Evolutionary conservation across 2,113 vertebrate species (phyloP), one percentile per base, ranked within the genome.

Genomic region (Neomonachus schauinslandi): DNA sequence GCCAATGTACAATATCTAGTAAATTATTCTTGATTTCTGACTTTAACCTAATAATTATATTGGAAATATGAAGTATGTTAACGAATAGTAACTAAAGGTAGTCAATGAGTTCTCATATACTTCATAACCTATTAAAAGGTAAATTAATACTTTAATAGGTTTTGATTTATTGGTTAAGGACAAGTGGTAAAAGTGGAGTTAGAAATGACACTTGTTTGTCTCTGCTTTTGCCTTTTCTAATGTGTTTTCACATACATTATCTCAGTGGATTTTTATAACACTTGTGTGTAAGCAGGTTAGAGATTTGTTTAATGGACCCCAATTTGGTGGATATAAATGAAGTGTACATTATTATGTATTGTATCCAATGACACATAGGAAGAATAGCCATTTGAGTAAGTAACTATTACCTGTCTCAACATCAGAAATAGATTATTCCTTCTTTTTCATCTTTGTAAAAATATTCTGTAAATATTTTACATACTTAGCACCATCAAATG

Each of bases 181-280:
- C 53, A 88, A 96, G 28, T 39, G 83, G 92, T 67, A 59, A 91
- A 88, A 95, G 26, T 61, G 4, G 46, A 84, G 28, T 63, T 89
- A 82, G 63, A 91, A 87, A 22, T 93, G 9, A 85, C 18, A 71
- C 39, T 83, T 46, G 31, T 88, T 83, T 46, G 24, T 89, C n/a
- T 86, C 18, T 96, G 76, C 33, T 79, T 93, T 97, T 84, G 42
- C 15, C 72, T 82, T 95, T 95, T 82, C 72, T 51, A 76, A 96
- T 71, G 42, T 80, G 24, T 92, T 90, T 94, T 88, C 39, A 63
- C 26, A 39, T 81, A 69, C 9, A 55, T 84, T n/a, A 55, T 31
- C 42, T 92, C 79, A 42, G 0, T 86, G 49, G 36, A 53, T 31
- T 87, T 79, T 94, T 82, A 53, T 0, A 67, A 77, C 9, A 81